Conservation (phyloP, 1,140 invertebrate species). For the Asobara japonica region DNA sequence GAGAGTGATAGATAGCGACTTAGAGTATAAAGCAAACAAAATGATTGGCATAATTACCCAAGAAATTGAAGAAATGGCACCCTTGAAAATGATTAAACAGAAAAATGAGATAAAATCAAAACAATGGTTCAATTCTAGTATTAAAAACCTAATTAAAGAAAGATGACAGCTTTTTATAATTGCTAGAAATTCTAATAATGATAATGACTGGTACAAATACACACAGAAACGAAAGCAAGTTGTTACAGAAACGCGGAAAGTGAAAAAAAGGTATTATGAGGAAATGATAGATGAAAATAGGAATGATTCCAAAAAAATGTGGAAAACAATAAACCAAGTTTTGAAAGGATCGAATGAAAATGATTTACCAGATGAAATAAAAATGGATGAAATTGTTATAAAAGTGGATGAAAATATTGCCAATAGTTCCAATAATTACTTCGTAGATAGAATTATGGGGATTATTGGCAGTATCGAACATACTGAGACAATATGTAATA, state of each 20-base stretch:
- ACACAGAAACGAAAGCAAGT: neutral
- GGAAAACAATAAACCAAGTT: slow-evolving; percentile 21
- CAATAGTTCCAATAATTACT: neutral
- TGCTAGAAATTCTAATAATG: neutral
- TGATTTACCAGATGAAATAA: neutral
- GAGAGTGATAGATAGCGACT: neutral
- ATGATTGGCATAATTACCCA: neutral
- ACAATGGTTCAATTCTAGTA: neutral
- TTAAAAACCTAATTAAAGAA: neutral
- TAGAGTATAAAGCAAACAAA: neutral
- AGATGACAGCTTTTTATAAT: neutral
- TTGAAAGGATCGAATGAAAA: neutral
- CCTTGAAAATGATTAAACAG: neutral
- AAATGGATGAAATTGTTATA: neutral
- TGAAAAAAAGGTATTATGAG: slow-evolving; percentile 26
- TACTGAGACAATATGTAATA: neutral
- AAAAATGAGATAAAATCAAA: neutral
- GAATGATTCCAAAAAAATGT: slow-evolving; percentile 17
- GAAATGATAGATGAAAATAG: slow-evolving; percentile 16
- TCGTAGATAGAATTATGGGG: slow-evolving; percentile 13
- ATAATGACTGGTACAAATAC: neutral
- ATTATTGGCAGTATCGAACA: slow-evolving; percentile 2
- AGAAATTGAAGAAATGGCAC: neutral
- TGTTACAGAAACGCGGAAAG: neutral
- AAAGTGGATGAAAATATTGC: neutral